Evolutionary conservation across 2,113 vertebrate genomes (phyloP), one percentile per base, ranked within the genome.

Genomic region (Protobothrops mucrosquamatus): DNA sequence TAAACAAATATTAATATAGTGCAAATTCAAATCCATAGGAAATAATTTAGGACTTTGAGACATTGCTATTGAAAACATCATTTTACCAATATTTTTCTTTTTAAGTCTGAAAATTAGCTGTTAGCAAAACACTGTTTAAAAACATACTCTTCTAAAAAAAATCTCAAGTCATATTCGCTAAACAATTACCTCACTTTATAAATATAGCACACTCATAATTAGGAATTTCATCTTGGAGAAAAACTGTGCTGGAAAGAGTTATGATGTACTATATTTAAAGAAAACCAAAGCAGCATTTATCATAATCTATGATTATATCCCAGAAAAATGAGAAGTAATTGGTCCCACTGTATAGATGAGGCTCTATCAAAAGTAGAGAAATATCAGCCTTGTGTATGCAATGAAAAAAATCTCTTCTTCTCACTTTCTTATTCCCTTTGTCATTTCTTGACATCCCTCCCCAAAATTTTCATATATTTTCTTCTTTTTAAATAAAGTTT

Each of bases 91-190:
- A 96, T 39, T 81, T 81, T 81, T 81, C 6, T 39, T 81, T 81
- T 43, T 43, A 39, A 81, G 74, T 22, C 74, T 81, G 18, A 7
- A 81, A 43, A 81, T 81, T 81, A 39, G 74, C 34, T 81, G 2
- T 39, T 95, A 97, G 87, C 89, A 64, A 95, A 81, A 93, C 34
- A 61, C 26, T 93, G 89, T 55, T 94, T 95, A 92, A 87, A 39
- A 57, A 74, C 2, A 52, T 94, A 51, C 8, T 94, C 94, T 57
- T 91, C 29, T 4, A 74, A 81, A 81, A 85, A 55, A 43, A 55
- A 43, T 10, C 94, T 85, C 56, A 89, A 89, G 46, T 18, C 93
- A 22, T 55, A 92, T 92, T 94, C 74, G 88, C 91, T 93, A 55
- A 90, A 92, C 87, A 81, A 95, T 93, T 94, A 81, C 69, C 34